Evolutionary conservation across 2,888 invertebrate species (phyloP), one percentile per base, ranked within the genome.

Genomic region (Meteorus colon): DNA sequence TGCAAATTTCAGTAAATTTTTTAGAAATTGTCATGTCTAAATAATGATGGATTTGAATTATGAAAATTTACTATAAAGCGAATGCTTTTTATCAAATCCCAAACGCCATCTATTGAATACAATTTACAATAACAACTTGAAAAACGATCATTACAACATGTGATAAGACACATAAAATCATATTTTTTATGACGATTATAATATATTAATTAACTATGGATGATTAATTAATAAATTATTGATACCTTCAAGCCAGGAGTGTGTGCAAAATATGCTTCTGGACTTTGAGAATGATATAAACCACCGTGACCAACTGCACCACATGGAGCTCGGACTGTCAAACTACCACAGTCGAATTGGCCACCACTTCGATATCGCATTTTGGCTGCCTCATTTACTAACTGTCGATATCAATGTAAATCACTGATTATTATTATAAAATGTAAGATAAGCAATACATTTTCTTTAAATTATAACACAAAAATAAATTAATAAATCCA

Each of bases 281-380:
- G 98, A 88, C 96, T 97, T 91, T 99, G 99, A 4, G 99, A 99
- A 91, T 99, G 99, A 90, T 99, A 99, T 1, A 98, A 92, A 0
- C 94, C 98, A 0, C 99, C 99, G 90, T 99, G 99, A 0, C 99
- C 99, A 2, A 99, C 99, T 0, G 99, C 99, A n/a, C 97, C 96
- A 90, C 97, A 96, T 0, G 99, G 98, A 0, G 97, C 92, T 55
- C 99, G 92, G 51, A 99, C 92, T 0, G 99, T 99, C 73, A 99
- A 91, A 65, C 93, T 95, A 0, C 99, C 99, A 89, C 98, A 98
- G 81, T 96, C 93, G 89, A 95, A 98, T 85, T 93, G 91, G 27
- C 95, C 96, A 1, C 98, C 99, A 81, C 97, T 97, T 27, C 99
- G 92, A 89, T 98, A 99, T 24, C 99, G 93, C 81, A 92, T 95